phyloP scores from a whole-genome alignment of 2,888 invertebrate genomes.

The Amaurobius ferox region DNA sequence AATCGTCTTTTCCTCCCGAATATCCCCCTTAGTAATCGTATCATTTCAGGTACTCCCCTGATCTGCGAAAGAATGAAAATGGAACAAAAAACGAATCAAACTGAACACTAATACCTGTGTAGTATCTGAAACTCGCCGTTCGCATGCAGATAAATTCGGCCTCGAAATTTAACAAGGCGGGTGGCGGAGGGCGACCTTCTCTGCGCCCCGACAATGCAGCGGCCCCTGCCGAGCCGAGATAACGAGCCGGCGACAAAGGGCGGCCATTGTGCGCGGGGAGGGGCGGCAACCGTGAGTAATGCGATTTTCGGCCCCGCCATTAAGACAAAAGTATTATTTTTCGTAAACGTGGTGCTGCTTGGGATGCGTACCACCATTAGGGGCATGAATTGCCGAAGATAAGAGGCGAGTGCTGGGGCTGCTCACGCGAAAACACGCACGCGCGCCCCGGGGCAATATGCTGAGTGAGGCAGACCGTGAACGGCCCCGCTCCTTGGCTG shows the following conservation, averaged over 20 bases:
- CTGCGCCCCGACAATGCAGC: conserved; percentile 48
- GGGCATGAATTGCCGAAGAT: conserved; percentile 66
- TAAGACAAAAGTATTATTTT: conserved; percentile 73
- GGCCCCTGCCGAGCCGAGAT: conserved; percentile 63
- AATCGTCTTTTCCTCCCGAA: too few relatives aligned
- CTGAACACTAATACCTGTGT: too few relatives aligned
- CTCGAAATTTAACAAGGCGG: conserved; percentile 1
- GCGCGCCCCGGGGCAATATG: conserved; percentile 64
- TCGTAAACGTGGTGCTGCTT: conserved; percentile 54
- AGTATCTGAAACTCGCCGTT: too few relatives aligned
- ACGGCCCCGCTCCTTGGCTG: conserved; percentile 65
- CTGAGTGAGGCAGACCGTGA: conserved; percentile 43
- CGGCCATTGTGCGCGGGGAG: conserved; percentile 41
- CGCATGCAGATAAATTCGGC: conserved; percentile 7
- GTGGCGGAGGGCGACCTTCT: background rate
- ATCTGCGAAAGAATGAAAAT: too few relatives aligned
- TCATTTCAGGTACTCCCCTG: too few relatives aligned
- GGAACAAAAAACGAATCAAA: too few relatives aligned
- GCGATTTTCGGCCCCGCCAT: conserved; percentile 70
- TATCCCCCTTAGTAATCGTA: too few relatives aligned
- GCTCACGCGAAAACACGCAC: conserved; percentile 46
- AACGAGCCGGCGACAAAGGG: conserved; percentile 67
- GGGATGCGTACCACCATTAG: conserved; percentile 56
- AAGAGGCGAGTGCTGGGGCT: conserved; percentile 16
- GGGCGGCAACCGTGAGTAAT: conserved; percentile 65